These are phyloP conservation scores for Pachypsylla venusta DNA, from an alignment of 1,140 invertebrate species.

Conservation along the genomic window DNA sequence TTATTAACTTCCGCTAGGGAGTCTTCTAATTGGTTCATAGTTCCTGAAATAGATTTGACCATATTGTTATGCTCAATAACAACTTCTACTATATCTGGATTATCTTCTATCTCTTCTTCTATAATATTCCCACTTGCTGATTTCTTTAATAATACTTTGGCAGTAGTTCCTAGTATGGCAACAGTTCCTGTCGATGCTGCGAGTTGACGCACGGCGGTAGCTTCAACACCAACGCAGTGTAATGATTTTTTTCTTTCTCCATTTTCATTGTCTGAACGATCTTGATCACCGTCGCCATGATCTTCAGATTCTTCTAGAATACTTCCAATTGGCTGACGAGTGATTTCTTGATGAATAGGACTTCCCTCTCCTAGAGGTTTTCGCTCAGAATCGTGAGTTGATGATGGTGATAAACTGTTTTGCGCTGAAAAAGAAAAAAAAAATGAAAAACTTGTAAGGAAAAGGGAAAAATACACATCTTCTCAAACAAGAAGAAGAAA, in stretches of 20 bases:
- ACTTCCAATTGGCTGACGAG: conserved; percentile 15
- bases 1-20: too few species aligned
- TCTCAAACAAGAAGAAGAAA: too few species aligned
- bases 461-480: too few species aligned
- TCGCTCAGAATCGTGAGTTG: background rate
- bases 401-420: conserved; percentile 1
- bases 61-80: conserved; percentile 4
- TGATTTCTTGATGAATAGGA: conserved; percentile 3
- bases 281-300: background rate
- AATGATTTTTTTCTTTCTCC: conserved; percentile 1
- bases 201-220: conserved; percentile 22
- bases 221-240: conserved; percentile 21
- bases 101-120: background rate
- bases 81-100: conserved; percentile 1
- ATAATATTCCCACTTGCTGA: conserved; percentile 1
- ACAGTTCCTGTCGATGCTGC: conserved; percentile 24
- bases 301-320: conserved; percentile 1
- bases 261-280: background rate
- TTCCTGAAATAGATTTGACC: background rate
- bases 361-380: conserved; percentile 1
- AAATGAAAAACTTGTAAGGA: too few species aligned
- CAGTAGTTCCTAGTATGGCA: conserved; percentile 24
- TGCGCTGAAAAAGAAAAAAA: background rate
- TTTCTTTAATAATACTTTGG: conserved; percentile 17
- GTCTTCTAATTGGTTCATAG: too few species aligned